A percentile compares a stretch with the other conserved stretches of the same genome.
Evolutionary conservation across 2,797 vertebrate species (phyloP).

Genomic region (Euphonia xanthogaster): DNA sequence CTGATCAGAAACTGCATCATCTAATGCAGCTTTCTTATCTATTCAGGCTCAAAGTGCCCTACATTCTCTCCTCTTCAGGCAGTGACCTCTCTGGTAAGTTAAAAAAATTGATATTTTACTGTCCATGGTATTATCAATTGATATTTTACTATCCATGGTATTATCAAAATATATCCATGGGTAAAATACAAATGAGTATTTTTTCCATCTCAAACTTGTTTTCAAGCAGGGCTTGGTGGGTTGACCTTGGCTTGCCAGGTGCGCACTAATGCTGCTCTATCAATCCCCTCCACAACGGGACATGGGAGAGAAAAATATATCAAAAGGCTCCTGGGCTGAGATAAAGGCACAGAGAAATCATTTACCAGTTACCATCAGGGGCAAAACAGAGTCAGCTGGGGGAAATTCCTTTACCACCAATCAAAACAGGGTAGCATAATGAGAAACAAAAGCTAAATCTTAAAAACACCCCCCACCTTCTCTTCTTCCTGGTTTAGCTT

Average conservation of each 20-base stretch:
- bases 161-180: not conserved
- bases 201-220: not conserved
- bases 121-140: not conserved
- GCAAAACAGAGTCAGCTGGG: not conserved
- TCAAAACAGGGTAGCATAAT: not conserved
- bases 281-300: not conserved
- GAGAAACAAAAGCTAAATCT: not conserved
- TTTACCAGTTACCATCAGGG: not conserved
- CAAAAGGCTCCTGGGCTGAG: not conserved
- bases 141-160: not conserved
- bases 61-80: not conserved
- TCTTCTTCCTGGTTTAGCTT: not conserved
- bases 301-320: not conserved
- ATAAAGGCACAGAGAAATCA: not conserved
- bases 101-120: not conserved
- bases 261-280: not conserved
- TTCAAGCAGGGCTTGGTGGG: not conserved
- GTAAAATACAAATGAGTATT: not conserved
- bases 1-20: not conserved
- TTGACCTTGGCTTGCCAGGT: not conserved
- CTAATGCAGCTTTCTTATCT: not conserved
- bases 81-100: not conserved
- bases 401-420: not conserved
- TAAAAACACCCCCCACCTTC: not conserved
- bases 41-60: slow-evolving; percentile 2